phyloP scores from a whole-genome alignment of 2,113 vertebrate species.

The Laticauda colubrina region DNA sequence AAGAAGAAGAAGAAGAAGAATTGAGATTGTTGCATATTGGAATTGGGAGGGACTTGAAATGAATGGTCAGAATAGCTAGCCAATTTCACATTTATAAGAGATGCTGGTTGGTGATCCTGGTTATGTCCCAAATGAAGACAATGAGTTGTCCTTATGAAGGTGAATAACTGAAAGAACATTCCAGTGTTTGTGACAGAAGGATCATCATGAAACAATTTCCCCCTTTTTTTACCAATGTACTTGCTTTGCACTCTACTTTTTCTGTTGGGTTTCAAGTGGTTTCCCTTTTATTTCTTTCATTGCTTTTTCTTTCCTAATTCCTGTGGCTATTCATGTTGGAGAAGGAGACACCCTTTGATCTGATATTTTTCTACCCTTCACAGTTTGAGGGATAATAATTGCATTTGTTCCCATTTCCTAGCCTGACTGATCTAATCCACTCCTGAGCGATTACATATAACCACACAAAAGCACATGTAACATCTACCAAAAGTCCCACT shows the following conservation, averaged over 20 bases:
- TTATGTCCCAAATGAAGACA: not conserved
- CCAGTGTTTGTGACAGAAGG: not conserved
- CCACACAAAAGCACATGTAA: not conserved
- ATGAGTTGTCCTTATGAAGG: not conserved
- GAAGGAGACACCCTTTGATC: not conserved
- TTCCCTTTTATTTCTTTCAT: not conserved
- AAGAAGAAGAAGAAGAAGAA: not conserved
- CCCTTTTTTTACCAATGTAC: not conserved
- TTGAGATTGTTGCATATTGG: not conserved
- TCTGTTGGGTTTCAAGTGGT: not conserved
- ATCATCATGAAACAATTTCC: not conserved
- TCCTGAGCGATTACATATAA: not conserved
- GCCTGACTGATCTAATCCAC: not conserved
- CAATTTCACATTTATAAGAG: not conserved
- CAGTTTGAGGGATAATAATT: not conserved
- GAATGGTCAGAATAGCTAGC: not conserved
- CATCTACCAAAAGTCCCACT: not conserved
- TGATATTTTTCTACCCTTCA: not conserved
- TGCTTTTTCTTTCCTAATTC: not conserved
- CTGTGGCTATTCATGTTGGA: not conserved
- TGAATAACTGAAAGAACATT: not conserved
- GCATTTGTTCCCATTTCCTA: not conserved
- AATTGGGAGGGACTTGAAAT: not conserved
- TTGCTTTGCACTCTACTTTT: not conserved
- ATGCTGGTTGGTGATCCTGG: not conserved